A percentile compares a stretch with the other conserved stretches of the same genome.
These are phyloP conservation scores for Stichopus chloronotus DNA, from an alignment of 35 echinoderm and acorn worm species.

Conservation along the genomic window DNA sequence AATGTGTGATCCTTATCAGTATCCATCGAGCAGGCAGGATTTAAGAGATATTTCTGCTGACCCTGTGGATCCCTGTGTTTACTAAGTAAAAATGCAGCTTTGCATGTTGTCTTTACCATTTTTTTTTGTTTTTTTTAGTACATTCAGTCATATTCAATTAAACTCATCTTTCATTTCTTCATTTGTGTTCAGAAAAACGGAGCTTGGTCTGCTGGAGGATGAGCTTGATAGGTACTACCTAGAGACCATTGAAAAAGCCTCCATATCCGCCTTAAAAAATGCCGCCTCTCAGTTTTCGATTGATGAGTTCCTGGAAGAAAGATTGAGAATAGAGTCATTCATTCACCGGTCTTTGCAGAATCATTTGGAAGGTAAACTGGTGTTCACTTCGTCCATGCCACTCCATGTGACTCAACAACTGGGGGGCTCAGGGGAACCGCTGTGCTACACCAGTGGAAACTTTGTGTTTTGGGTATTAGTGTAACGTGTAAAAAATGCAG, in stretches of 20 bases:
- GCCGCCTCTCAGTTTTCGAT: conserved; percentile 16
- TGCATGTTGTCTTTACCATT: neutral
- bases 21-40: too few relatives aligned
- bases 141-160: neutral
- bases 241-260: neutral
- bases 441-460: neutral
- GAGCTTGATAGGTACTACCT: conserved; percentile 25
- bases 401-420: neutral
- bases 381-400: neutral
- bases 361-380: conserved; percentile 11
- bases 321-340: neutral
- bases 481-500: too few relatives aligned
- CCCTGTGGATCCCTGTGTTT: too few relatives aligned
- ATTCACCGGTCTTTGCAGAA: conserved; percentile 3
- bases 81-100: too few relatives aligned
- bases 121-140: neutral
- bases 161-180: neutral
- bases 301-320: neutral
- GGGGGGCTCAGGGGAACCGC: neutral
- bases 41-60: too few relatives aligned
- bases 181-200: conserved; percentile 10
- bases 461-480: neutral
- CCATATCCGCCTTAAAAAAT: conserved; percentile 38
- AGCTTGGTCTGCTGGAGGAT: conserved; percentile 20
- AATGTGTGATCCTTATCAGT: too few relatives aligned